Evolutionary conservation across 2,888 invertebrate genomes (phyloP), one percentile per base, ranked within the genome.

Genomic region (Fabriciana adippe): DNA sequence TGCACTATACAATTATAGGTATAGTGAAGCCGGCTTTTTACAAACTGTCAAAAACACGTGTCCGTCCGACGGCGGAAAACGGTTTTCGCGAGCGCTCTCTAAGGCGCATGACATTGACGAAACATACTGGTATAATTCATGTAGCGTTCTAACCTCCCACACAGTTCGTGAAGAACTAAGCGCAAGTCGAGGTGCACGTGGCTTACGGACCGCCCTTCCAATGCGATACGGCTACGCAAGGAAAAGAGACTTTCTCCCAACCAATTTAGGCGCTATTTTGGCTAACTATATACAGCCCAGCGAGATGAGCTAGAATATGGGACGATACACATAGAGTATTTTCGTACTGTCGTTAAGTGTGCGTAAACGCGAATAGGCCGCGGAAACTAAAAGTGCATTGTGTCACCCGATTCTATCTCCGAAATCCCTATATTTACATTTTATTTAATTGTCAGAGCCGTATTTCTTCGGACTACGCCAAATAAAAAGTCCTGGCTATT

Each of bases 101-200:
- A 84, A 75, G 84, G 86, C 91, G 88, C 89, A 88, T 89, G 90
- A 84, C 90, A 86, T 87, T 84, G 81, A 82, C 81, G 80, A 76
- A 84, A 83, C 85, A 87, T 88, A 83, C 85, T 85, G 57, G 59
- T 65, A 55, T 66, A 66, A 87, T 81, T 87, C 89, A 89, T 88
- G 88, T 88, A 90, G 86, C 89, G 86, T 88, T 90, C 91, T 90
- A 89, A 85, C 91, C 92, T 90, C 91, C 89, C 87, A 92, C 91
- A 91, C 89, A 86, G 91, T 90, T 91, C 86, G 90, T 87, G 90
- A 91, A 91, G 91, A 92, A 92, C 92, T 82, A 82, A 82, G 85
- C 91, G 91, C 90, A 90, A 92, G 89, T 87, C 84, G 88, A 85
- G 83, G 84, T 86, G 90, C 92, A 92, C 92, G 92, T 92, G 92